Evolutionary conservation across 2,113 vertebrate genomes (phyloP), one percentile per base, ranked within the genome.

Genomic region (Sminthopsis crassicaudata): DNA sequence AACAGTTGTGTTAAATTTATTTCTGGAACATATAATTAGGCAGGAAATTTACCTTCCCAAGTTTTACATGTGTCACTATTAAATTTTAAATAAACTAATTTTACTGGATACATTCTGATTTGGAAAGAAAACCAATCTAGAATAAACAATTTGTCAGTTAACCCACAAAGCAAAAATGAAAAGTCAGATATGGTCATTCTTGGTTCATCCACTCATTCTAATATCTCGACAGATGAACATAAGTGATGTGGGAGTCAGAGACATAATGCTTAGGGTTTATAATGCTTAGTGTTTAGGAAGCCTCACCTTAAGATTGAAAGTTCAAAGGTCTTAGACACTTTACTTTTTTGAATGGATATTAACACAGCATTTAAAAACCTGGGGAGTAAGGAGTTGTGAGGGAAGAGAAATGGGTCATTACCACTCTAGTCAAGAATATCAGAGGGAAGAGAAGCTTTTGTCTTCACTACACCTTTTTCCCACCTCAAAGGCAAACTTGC

Each of bases 21-120:
- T 95, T 96, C 36, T 92, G 92, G n/a, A 96, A 94, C 90, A 96
- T 90, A 90, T 8, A n/a, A 94, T 96, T 94, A 95, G 92, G 95
- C 54, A 95, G 76, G 93, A 91, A 93, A 54, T 94, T 92, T 96
- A 57, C 8, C 27, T 95, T 92, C 51, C 46, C 84, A 93, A 76
- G 67, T n/a, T 76, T 67, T 23, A 84, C 2, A 42, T 42, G 36
- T 84, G n/a, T 84, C n/a, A 42, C 22, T 84, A 92, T 94, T 96
- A 92, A 76, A 95, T 89, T 96, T 95, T 89, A 94, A 2, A 93
- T 53, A 97, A 95, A 50, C 42, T 91, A 95, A 93, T 92, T 36
- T 46, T 94, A 53, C n/a, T 96, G 89, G 94, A 96, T 76, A 94
- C n/a, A 2, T 91, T 92, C 89, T 94, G 88, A 95, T 36, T 92